phyloP scores from a whole-genome alignment of 2,888 invertebrate genomes.

The Sthenelais limicola region DNA sequence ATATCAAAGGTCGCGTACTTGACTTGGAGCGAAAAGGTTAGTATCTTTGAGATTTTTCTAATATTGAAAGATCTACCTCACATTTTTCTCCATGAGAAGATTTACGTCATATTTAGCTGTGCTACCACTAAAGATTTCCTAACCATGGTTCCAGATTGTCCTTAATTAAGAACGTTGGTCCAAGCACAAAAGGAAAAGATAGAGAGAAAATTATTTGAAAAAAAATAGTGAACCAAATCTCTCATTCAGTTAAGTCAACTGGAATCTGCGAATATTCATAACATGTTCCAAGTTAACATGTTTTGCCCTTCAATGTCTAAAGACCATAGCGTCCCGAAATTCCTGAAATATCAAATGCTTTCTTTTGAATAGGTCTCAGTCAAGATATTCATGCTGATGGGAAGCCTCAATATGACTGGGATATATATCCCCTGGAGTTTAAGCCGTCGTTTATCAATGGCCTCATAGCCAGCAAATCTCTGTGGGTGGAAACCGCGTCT shows the following conservation, averaged over 20 bases:
- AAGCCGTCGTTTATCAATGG: constrained; percentile 60
- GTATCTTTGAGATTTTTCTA: not conserved
- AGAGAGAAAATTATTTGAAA: too few relatives aligned
- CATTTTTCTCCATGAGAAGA: not conserved
- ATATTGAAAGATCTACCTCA: not conserved
- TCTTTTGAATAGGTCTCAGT: not conserved
- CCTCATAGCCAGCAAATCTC: not conserved
- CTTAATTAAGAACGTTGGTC: too few relatives aligned
- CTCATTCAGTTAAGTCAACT: not conserved
- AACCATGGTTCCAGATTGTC: too few relatives aligned
- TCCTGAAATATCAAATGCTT: not conserved
- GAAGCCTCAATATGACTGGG: constrained; percentile 71
- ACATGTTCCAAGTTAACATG: too few relatives aligned
- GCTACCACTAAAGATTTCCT: not conserved
- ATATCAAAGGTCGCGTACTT: constrained; percentile 58
- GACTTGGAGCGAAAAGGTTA: constrained; percentile 72
- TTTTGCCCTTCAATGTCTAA: too few relatives aligned
- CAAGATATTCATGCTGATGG: not conserved
- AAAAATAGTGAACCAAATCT: too few relatives aligned
- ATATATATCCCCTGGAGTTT: constrained; percentile 75
- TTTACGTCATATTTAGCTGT: not conserved
- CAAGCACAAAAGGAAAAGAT: too few relatives aligned
- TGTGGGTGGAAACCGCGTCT: not conserved
- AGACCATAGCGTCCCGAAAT: too few relatives aligned
- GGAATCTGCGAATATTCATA: too few relatives aligned